Conservation (phyloP, 2,113 vertebrate species). For the Tyrannus savana region DNA sequence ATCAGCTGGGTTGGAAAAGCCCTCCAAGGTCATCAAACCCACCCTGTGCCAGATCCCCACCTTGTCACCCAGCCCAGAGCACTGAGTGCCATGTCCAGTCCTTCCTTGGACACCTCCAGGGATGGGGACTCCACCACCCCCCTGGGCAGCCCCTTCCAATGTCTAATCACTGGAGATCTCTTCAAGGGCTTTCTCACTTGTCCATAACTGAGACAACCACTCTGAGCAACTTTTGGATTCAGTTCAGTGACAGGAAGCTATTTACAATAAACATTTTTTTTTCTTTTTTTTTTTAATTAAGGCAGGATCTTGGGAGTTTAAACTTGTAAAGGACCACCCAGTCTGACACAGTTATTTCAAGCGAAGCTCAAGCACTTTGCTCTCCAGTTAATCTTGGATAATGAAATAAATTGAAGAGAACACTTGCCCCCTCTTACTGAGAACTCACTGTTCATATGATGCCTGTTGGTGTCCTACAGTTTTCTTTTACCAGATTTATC, state of each 20-base stretch:
- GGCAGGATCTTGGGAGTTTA: not conserved
- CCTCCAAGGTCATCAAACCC: fast-evolving
- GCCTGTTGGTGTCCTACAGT: not conserved
- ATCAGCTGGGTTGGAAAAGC: not conserved
- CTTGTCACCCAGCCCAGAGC: not conserved
- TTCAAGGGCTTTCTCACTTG: not conserved
- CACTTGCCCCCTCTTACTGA: not conserved
- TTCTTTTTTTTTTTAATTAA: not conserved
- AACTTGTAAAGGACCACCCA: not conserved
- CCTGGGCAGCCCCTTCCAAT: not conserved
- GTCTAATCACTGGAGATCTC: not conserved
- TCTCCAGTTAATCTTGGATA: not conserved
- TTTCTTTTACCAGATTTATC: not conserved
- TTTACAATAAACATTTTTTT: not conserved
- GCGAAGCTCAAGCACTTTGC: not conserved
- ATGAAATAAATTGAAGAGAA: not conserved
- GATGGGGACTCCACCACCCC: not conserved
- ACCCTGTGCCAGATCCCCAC: fast-evolving
- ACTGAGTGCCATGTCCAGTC: not conserved
- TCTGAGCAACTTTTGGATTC: not conserved
- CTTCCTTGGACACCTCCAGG: not conserved
- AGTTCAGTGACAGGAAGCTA: not conserved
- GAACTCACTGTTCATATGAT: not conserved
- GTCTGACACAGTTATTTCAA: not conserved
- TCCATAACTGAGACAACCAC: not conserved